Evolutionary conservation across 2,113 vertebrate genomes (phyloP), one percentile per base, ranked within the genome.

Genomic region (Cephalopholis sonnerati): DNA sequence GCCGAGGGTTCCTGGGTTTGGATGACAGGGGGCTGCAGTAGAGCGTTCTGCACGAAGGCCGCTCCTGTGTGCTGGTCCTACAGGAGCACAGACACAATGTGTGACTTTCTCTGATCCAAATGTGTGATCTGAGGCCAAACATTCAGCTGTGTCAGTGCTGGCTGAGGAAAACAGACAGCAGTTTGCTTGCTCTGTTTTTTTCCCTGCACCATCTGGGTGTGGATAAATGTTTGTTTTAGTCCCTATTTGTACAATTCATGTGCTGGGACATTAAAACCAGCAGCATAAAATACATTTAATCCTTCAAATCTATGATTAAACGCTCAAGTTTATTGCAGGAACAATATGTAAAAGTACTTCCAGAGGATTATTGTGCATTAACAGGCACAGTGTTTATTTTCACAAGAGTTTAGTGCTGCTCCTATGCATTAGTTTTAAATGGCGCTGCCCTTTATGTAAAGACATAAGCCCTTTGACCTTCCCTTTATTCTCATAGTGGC

Each of bases 271-370:
- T 13, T 59, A 50, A 36, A 32, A 48, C 29, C 46, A 32, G 50
- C 29, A 62, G 54, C 68, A 48, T 27, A 25, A 46, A 74, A 53
- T 17, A 63, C 12, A 44, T 73, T 76, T 87, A 36, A 85, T 86
- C 77, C 74, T 39, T 51, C 6, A 66, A 82, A 79, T 54, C 72
- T 67, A 67, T 39, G 67, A 79, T 83, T 74, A 69, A 57, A 72
- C 17, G 73, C 66, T 73, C 7, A 29, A 48, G 63, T 81, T 85
- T 77, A 65, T 0, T 29, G 68, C 25, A 62, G 20, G 55, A 90
- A 85, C 85, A 91, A 90, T 44, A 81, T 82, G 81, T 74, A 81
- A 50, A 77, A 68, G 91, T 77, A 79, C 85, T 41, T 79, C 32
- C 24, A 66, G 61, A 51, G 79, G 86, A 87, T 87, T 91, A 82